phyloP scores from a whole-genome alignment of 1,140 invertebrate genomes.

The Eriosoma lanigerum region DNA sequence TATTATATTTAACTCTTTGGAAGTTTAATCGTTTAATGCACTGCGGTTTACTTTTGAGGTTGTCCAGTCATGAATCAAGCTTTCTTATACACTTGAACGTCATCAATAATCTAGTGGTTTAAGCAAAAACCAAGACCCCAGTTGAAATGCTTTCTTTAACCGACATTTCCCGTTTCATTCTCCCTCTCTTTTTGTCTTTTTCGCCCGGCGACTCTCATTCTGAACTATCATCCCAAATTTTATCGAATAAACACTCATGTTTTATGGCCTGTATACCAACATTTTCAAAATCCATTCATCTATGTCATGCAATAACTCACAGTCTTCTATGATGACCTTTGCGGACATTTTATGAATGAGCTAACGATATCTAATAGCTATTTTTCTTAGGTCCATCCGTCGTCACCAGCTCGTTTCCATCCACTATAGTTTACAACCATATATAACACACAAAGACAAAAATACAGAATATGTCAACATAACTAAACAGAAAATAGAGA shows the following conservation, averaged over 20 bases:
- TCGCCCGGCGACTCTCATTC: background rate
- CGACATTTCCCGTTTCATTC: background rate
- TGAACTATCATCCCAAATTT: background rate
- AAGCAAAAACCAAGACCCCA: conserved; percentile 27
- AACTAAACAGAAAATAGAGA: too few species aligned
- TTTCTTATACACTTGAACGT: conserved; percentile 16
- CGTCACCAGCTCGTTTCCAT: too few species aligned
- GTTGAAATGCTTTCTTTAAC: background rate
- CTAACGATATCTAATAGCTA: background rate
- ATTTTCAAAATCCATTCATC: background rate
- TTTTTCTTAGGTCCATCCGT: background rate
- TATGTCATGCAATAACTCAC: background rate
- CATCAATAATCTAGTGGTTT: conserved; percentile 35
- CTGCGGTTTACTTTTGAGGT: background rate
- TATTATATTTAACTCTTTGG: background rate
- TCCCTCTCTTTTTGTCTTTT: background rate
- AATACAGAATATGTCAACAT: too few species aligned
- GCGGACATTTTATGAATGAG: background rate
- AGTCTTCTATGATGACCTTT: background rate
- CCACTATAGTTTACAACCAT: too few species aligned
- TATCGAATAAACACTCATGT: background rate
- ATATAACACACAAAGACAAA: too few species aligned
- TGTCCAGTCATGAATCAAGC: conserved; percentile 46
- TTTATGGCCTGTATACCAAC: conserved; percentile 22
- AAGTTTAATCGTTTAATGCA: background rate